phyloP scores from a whole-genome alignment of 2,797 vertebrate species.

The Zalophus californianus region DNA sequence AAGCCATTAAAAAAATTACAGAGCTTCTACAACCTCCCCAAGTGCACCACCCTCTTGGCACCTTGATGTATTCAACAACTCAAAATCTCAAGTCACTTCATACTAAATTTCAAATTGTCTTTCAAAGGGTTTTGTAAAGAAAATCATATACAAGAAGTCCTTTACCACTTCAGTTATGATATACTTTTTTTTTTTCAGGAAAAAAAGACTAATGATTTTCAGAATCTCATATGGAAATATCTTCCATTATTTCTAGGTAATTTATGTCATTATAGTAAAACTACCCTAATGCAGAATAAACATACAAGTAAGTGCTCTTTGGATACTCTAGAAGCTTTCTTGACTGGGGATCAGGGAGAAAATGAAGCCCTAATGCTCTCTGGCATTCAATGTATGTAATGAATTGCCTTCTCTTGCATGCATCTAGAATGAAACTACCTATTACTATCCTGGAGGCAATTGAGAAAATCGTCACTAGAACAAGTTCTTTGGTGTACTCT shows the following conservation, averaged over 20 bases:
- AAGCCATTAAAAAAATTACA: not conserved
- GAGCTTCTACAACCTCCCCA: not conserved
- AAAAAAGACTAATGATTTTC: slow-evolving; percentile 29
- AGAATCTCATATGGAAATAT: slow-evolving; percentile 29
- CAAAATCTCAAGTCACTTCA: not conserved
- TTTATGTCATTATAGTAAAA: slow-evolving; percentile 28
- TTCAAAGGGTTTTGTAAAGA: slow-evolving; percentile 21
- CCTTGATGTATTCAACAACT: not conserved
- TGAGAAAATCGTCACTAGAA: not conserved
- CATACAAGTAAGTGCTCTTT: not conserved
- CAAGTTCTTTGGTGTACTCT: not conserved
- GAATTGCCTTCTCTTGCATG: not conserved
- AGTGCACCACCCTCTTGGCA: not conserved
- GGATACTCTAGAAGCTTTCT: not conserved
- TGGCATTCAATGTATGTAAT: not conserved
- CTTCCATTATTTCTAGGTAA: slow-evolving; percentile 5
- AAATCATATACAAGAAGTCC: not conserved
- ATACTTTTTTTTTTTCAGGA: not conserved
- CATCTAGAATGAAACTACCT: not conserved
- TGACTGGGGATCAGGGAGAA: not conserved
- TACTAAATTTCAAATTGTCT: not conserved
- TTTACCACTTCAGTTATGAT: slow-evolving; percentile 2
- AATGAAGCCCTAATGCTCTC: not conserved
- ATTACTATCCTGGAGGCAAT: not conserved
- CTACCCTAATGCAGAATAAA: slow-evolving; percentile 39